A percentile compares a stretch with the other conserved stretches of the same genome.
Conservation (phyloP, 2,797 vertebrate genomes). For the Antrozous pallidus region DNA sequence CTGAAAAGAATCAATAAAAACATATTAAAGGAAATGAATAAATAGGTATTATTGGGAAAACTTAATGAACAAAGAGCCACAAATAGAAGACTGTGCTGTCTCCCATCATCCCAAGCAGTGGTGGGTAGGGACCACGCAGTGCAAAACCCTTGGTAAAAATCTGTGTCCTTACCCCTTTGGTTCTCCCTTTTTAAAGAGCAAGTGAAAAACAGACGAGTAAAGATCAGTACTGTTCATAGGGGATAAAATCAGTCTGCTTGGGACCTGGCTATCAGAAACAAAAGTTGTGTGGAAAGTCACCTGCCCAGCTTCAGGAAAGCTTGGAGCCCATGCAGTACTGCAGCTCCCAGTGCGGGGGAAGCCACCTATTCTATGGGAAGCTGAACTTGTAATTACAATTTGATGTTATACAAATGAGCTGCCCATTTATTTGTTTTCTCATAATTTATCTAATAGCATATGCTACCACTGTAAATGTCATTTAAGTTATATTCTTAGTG, state of each 20-base stretch:
- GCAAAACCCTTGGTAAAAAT: background rate
- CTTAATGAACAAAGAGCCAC: background rate
- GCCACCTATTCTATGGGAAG: background rate
- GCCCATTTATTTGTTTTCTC: constrained; percentile 24
- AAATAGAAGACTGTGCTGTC: background rate
- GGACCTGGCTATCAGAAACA: background rate
- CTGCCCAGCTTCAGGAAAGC: background rate
- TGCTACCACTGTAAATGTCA: constrained; percentile 4
- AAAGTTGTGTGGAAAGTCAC: background rate
- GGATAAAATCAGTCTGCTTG: background rate
- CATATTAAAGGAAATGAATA: background rate
- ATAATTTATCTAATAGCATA: constrained; percentile 40
- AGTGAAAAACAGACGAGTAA: background rate
- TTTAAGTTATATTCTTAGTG: constrained; percentile 42
- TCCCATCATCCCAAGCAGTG: background rate
- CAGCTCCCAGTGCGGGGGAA: background rate
- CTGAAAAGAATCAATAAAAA: background rate
- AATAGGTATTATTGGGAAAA: background rate
- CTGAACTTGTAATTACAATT: background rate
- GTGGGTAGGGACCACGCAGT: background rate
- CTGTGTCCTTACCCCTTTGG: background rate
- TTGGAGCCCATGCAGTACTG: background rate
- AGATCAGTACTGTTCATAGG: background rate
- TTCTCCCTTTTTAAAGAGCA: background rate
- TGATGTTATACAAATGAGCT: constrained; percentile 33